These are phyloP conservation scores for Istiophorus platypterus DNA, from an alignment of 2,113 vertebrate genomes.

Conservation along the genomic window DNA sequence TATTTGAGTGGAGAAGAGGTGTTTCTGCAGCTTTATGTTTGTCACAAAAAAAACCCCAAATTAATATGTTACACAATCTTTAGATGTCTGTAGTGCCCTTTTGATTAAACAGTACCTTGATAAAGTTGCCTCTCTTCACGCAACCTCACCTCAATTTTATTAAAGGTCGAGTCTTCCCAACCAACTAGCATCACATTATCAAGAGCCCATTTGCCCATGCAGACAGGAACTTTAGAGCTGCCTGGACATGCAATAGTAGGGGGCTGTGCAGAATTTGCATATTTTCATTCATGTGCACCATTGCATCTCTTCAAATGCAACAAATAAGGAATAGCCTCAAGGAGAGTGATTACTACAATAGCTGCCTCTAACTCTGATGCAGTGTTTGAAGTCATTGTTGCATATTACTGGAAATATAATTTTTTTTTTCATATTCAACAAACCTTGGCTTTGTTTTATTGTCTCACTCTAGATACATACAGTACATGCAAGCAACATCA, in stretches of 20 bases:
- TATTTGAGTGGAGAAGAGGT: not conserved
- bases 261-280: conserved; percentile 22
- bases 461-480: not conserved
- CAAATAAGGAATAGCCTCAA: conserved; percentile 38
- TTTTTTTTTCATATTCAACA: not conserved
- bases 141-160: not conserved
- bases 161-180: not conserved
- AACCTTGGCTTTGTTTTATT: not conserved
- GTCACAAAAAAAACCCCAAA: not conserved
- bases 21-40: not conserved
- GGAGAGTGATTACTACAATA: conserved; percentile 45
- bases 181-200: not conserved
- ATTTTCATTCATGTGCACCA: conserved; percentile 27
- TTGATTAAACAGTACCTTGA: conserved; percentile 1
- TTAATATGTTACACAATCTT: not conserved
- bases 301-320: conserved; percentile 15
- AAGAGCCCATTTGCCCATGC: not conserved
- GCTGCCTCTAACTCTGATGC: conserved; percentile 21
- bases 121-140: not conserved
- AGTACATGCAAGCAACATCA: too few species aligned
- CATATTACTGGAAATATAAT: conserved; percentile 9
- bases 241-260: conserved; percentile 2
- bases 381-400: conserved; percentile 24
- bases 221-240: conserved; percentile 16
- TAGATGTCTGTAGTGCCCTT: not conserved